Percentiles rank a stretch among this genome's conserved stretches.
phyloP scores from a whole-genome alignment of 2,113 vertebrate genomes.

The Typhlomys cinereus region DNA sequence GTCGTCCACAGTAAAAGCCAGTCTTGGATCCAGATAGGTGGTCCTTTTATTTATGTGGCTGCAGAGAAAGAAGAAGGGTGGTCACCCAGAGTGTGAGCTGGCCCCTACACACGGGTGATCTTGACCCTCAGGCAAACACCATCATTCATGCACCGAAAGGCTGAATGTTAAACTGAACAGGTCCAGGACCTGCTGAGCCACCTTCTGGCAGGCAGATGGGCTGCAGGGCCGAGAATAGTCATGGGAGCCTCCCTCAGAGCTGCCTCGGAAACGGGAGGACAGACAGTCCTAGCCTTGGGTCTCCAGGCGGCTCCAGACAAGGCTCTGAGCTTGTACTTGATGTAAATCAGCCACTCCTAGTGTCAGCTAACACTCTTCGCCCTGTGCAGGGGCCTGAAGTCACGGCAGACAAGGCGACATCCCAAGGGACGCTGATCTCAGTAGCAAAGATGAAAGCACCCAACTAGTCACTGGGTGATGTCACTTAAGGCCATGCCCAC shows the following conservation, averaged over 20 bases:
- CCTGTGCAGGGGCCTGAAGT: background rate
- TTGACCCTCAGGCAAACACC: background rate
- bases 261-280: background rate
- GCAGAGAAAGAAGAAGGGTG: conserved; percentile 69
- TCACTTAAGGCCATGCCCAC: background rate
- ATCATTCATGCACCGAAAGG: background rate
- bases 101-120: background rate
- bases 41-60: conserved; percentile 98
- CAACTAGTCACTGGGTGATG: background rate
- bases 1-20: conserved; percentile 97
- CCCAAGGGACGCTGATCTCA: background rate
- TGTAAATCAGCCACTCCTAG: background rate
- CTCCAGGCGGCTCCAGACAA: background rate
- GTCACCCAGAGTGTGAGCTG: background rate
- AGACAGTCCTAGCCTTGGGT: background rate
- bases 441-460: background rate
- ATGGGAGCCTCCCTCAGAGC: background rate
- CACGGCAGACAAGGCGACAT: background rate
- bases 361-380: background rate
- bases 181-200: background rate
- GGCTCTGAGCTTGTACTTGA: background rate
- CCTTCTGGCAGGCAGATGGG: background rate
- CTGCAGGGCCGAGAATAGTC: background rate
- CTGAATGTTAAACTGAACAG: background rate
- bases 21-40: conserved; percentile 96